phyloP scores from a whole-genome alignment of 2,888 invertebrate genomes.

The Trichacis sp. region DNA sequence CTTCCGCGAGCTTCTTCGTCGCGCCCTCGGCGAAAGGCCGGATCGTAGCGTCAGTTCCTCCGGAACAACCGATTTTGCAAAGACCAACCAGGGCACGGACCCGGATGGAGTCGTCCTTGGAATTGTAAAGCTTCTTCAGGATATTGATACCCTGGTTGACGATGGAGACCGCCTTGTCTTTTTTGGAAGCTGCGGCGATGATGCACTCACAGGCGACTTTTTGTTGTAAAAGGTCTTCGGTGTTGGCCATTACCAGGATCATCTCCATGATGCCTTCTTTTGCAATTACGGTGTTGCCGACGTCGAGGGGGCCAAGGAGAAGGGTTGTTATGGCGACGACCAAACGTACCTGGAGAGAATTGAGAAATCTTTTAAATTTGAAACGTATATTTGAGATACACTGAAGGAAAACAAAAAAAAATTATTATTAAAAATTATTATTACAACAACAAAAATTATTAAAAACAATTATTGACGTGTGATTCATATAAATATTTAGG shows the following conservation, averaged over 20 bases:
- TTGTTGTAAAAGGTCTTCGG: slow-evolving; percentile 90
- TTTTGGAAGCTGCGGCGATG: slow-evolving; percentile 95
- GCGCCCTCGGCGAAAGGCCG: slow-evolving; percentile 97
- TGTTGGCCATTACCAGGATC: slow-evolving; percentile 96
- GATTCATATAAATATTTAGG: no score
- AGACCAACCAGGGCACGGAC: slow-evolving; percentile 92
- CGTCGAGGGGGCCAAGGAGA: slow-evolving; percentile 91
- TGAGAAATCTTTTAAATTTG: background rate
- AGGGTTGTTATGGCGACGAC: slow-evolving; percentile 90
- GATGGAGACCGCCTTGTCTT: slow-evolving; percentile 93
- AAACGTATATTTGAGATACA: no score
- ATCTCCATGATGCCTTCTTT: slow-evolving; percentile 92
- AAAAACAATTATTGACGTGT: no score
- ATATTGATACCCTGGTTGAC: slow-evolving; percentile 91
- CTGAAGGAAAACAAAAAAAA: no score
- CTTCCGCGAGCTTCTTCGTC: slow-evolving; percentile 90
- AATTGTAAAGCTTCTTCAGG: slow-evolving; percentile 91
- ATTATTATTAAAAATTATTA: no score
- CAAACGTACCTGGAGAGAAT: slow-evolving; percentile 73
- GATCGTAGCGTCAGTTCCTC: slow-evolving; percentile 95
- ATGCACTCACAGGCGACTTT: slow-evolving; percentile 97
- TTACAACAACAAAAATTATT: no score
- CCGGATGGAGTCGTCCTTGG: slow-evolving; percentile 89
- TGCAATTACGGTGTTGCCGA: slow-evolving; percentile 88
- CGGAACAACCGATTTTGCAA: slow-evolving; percentile 94